Evolutionary conservation across 2,888 invertebrate species (phyloP).

Genomic region (Rhabditoides inermis): DNA sequence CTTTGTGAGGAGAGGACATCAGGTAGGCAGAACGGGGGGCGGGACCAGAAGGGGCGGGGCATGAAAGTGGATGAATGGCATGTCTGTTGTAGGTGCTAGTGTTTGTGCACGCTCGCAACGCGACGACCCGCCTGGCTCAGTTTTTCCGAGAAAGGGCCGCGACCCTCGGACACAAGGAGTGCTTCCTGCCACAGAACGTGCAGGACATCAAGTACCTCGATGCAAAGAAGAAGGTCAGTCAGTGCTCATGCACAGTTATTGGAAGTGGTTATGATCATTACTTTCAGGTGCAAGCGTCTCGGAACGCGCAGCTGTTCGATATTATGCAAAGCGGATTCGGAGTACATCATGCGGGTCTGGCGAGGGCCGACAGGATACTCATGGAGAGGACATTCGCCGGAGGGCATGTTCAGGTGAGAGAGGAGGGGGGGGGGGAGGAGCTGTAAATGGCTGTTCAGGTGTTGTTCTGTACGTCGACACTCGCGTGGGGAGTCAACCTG

Average conservation of each 20-base stretch:
- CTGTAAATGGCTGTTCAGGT: conserved; percentile 54
- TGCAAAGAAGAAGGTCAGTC: conserved; percentile 29
- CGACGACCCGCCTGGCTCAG: conserved; percentile 80
- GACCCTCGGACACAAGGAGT: conserved; percentile 44
- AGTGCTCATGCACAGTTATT: neutral
- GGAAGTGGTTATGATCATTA: neutral
- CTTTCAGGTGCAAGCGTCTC: neutral
- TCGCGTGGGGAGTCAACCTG: conserved; percentile 98
- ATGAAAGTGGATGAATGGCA: too few relatives aligned
- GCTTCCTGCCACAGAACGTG: conserved; percentile 23
- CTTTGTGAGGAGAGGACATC: conserved; percentile 80
- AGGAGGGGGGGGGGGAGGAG: too few relatives aligned
- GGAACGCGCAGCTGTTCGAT: neutral
- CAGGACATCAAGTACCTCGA: conserved; percentile 21
- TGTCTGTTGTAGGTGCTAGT: too few relatives aligned
- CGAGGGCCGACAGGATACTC: conserved; percentile 74
- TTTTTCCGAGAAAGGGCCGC: conserved; percentile 73
- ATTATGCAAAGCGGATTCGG: conserved; percentile 66
- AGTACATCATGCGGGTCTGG: conserved; percentile 92
- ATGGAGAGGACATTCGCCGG: conserved; percentile 83
- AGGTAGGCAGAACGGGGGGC: conserved; percentile 58
- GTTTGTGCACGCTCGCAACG: conserved; percentile 94
- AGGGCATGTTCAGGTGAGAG: conserved; percentile 65
- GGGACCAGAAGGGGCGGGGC: too few relatives aligned
- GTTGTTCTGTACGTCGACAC: conserved; percentile 87